phyloP scores from a whole-genome alignment of 2,888 invertebrate genomes.

The Melieria picta region DNA sequence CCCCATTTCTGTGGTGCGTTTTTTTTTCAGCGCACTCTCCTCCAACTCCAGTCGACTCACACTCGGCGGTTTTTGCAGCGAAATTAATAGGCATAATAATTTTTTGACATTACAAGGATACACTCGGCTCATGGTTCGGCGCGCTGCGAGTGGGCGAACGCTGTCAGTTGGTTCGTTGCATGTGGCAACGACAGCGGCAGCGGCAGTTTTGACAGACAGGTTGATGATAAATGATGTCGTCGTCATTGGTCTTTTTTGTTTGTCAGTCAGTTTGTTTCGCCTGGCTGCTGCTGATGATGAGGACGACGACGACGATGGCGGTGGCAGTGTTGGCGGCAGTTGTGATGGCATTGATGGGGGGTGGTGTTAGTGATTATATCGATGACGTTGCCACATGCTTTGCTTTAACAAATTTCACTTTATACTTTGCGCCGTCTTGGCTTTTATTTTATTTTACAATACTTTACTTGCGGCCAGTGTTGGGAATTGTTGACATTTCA shows the following conservation, averaged over 20 bases:
- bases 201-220: conserved; percentile 55
- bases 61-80: conserved; percentile 37
- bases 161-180: conserved; percentile 6
- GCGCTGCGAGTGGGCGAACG: conserved; percentile 1
- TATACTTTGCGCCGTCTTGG: background rate
- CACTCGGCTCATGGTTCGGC: conserved; percentile 38
- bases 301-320: background rate
- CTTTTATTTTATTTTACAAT: background rate
- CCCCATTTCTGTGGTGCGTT: conserved; percentile 11
- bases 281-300: conserved; percentile 18
- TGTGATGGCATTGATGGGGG: too few relatives aligned
- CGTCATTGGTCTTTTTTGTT: conserved; percentile 48
- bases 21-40: conserved; percentile 7
- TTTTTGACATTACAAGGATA: conserved; percentile 65
- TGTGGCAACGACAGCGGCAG: conserved; percentile 18
- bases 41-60: conserved; percentile 8
- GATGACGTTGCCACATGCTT: conserved; percentile 8
- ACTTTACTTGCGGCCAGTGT: background rate
- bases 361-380: background rate
- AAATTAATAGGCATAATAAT: conserved; percentile 64
- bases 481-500: background rate
- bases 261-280: conserved; percentile 25
- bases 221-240: conserved; percentile 65
- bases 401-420: background rate
- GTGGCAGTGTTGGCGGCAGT: too few relatives aligned